These are phyloP conservation scores for Etheostoma cragini DNA, from an alignment of 2,113 vertebrate genomes.

Conservation along the genomic window DNA sequence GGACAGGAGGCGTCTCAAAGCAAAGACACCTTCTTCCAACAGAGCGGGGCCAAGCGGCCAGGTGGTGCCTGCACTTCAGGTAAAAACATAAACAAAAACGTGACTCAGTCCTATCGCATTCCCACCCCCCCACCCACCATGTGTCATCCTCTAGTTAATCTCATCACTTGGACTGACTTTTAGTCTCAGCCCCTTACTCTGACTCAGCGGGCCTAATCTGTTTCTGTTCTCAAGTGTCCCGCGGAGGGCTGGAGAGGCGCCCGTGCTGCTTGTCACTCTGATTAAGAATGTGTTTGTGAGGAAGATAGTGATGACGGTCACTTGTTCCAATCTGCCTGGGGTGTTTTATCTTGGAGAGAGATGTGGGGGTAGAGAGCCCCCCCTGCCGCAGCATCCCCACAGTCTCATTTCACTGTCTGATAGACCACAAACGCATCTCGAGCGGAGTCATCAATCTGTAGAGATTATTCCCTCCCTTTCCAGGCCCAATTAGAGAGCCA, in stretches of 20 bases:
- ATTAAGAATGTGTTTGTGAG: conserved; percentile 78
- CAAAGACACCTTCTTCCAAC: conserved; percentile 88
- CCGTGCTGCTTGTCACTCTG: conserved; percentile 70
- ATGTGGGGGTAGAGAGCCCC: conserved; percentile 60
- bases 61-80: conserved; percentile 60
- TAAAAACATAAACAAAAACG: conserved; percentile 36
- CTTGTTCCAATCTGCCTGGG: conserved; percentile 73
- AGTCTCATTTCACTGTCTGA: conserved; percentile 85
- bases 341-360: conserved; percentile 74
- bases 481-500: conserved; percentile 78
- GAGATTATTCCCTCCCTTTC: conserved; percentile 74
- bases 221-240: conserved; percentile 53
- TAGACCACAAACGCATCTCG: conserved; percentile 81
- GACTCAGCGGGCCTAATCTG: conserved; percentile 72
- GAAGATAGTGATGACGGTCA: conserved; percentile 76
- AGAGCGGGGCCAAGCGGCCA: conserved; percentile 80
- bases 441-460: conserved; percentile 80
- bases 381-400: conserved; percentile 65
- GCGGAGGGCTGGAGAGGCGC: conserved; percentile 51
- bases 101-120: not conserved
- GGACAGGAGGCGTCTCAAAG: conserved; percentile 88
- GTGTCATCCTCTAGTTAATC: conserved; percentile 50
- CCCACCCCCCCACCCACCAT: not conserved
- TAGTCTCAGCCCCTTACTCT: conserved; percentile 42
- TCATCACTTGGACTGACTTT: conserved; percentile 58